Base-by-base conservation (phyloP, 1,140 invertebrate species). In the Neodiprion pinetum region DNA sequence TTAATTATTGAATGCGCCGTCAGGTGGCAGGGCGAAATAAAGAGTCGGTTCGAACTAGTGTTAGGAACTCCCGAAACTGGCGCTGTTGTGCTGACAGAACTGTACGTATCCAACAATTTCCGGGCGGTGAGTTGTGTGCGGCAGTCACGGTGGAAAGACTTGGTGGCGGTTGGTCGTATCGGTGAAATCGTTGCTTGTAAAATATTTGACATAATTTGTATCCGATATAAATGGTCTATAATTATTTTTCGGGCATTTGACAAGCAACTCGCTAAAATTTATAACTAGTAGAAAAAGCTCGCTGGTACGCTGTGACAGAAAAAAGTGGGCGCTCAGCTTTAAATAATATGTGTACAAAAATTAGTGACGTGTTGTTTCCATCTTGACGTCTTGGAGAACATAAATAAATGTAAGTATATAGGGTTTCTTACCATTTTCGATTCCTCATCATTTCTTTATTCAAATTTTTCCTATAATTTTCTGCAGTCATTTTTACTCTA, bases 351-450 rank as follows among this genome's bases (percentile, higher is more conserved):
- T 80, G 77, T 73, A 73, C 75, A 69, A 78, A 75, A 66, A 79
- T 75, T 70, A 79, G 79, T 82, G 81, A 86, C 82, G 83, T 83
- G 79, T 61, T 61, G 53, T 85, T 84, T 76, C 77, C 78, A 78
- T 84, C 82, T 83, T 85, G 85, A 84, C 84, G 67, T 47, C 17
- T 69, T 11, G 67, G 70, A 72, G 61, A 75, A 77, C 72, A 75
- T 81, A 82, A 82, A 83, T 82, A 81, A 81, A 79, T 72, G 80
- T 77, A 83, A 74, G 80, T 79, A 80, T 69, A 74, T 73, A 70
- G 28, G 21, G 47, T 50, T 14, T 73, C 8, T 1, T 8, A 48
- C 3, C 11, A 21, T 67, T 10, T 21, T 40, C 48, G 48, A 65
- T 71, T 65, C 66, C 65, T 70, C 17, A 17, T 61, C 23, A 9